These are phyloP conservation scores for Ruditapes philippinarum DNA, from an alignment of 1,140 invertebrate species.

Conservation along the genomic window DNA sequence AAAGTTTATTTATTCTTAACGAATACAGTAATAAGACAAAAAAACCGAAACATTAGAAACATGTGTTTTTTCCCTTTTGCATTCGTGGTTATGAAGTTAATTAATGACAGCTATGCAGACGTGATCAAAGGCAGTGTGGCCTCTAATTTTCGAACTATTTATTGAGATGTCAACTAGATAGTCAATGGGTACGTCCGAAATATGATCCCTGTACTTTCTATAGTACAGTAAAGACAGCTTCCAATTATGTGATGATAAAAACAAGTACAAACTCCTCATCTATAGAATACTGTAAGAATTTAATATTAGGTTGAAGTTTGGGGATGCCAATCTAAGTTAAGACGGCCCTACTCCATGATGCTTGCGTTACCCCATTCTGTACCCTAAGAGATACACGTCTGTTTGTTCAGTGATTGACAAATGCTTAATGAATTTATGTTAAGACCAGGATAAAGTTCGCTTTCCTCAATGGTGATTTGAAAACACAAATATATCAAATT, in stretches of 20 bases:
- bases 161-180: neutral
- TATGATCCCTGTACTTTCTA: neutral
- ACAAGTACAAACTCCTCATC: too few species aligned
- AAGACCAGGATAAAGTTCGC: constrained; percentile 33
- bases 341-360: too few species aligned
- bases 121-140: neutral
- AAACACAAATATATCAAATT: constrained; percentile 43
- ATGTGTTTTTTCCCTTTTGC: too few species aligned
- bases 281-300: too few species aligned
- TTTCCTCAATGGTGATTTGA: neutral
- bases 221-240: too few species aligned
- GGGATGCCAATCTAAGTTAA: too few species aligned
- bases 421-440: constrained; percentile 52
- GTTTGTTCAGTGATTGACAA: constrained; percentile 44
- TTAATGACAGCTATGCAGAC: neutral
- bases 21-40: too few species aligned
- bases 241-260: too few species aligned
- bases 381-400: neutral
- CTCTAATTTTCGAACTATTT: neutral
- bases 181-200: neutral
- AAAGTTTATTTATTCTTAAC: too few species aligned
- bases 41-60: neutral
- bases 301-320: too few species aligned
- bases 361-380: too few species aligned
- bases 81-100: neutral